Evolutionary conservation across 2,797 vertebrate species (phyloP).

Genomic region (Paguma larvata): DNA sequence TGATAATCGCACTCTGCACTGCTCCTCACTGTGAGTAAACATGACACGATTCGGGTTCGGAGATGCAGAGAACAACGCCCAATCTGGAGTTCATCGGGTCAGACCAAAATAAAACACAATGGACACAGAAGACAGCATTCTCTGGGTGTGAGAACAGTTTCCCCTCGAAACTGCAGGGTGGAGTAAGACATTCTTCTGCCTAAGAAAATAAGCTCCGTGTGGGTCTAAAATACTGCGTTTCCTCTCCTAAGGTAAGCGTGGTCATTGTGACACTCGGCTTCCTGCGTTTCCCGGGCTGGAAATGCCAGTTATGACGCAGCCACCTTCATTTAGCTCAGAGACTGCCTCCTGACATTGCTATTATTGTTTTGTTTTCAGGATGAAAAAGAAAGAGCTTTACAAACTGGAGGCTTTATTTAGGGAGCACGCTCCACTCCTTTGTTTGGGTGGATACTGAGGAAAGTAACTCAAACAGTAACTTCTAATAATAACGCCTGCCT

Average conservation of each 20-base stretch:
- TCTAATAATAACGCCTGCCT: neutral
- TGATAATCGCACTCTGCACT: slow-evolving; percentile 75
- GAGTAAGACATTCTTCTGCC: slow-evolving; percentile 41
- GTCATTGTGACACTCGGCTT: neutral
- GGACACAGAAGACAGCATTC: neutral
- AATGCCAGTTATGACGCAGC: neutral
- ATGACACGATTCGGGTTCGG: slow-evolving; percentile 8
- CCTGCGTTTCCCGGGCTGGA: neutral
- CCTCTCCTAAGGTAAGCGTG: neutral
- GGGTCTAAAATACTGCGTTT: slow-evolving; percentile 25
- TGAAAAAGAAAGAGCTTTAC: neutral
- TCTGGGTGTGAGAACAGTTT: neutral
- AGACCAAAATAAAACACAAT: slow-evolving; percentile 71
- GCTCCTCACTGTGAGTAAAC: slow-evolving; percentile 61
- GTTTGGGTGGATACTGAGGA: neutral
- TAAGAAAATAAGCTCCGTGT: neutral
- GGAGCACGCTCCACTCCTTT: neutral
- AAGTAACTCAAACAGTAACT: neutral
- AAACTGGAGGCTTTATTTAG: neutral
- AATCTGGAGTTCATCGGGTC: slow-evolving; percentile 67
- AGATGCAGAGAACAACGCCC: neutral
- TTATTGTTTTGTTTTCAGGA: neutral
- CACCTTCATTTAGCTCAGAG: neutral
- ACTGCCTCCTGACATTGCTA: neutral
- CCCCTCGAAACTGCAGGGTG: slow-evolving; percentile 39